Conservation (phyloP, 2,113 vertebrate genomes). For the Calyptommatus sinebrachiatus region DNA sequence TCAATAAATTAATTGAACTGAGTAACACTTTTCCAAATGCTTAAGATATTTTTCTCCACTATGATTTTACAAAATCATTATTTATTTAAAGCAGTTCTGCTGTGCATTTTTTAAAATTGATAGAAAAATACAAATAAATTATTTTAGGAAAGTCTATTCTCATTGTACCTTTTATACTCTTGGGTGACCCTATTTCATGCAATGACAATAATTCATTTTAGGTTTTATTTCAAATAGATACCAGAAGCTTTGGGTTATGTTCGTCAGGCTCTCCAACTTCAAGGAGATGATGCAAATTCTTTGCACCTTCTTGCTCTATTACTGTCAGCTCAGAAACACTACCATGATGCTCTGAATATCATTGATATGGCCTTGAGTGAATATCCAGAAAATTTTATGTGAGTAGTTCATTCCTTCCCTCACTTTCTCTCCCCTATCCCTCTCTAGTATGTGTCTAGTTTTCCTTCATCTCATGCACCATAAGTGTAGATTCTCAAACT, state of each 20-base stretch:
- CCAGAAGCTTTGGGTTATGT: conserved; percentile 96
- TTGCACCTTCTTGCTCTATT: conserved; percentile 94
- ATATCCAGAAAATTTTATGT: conserved; percentile 98
- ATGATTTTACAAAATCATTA: conserved; percentile 17
- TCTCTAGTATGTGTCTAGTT: background rate
- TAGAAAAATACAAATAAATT: background rate
- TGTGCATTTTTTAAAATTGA: conserved; percentile 6
- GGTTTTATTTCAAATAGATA: conserved; percentile 76
- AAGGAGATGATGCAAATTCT: conserved; percentile 95
- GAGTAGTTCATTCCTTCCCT: conserved; percentile 51
- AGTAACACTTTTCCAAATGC: background rate
- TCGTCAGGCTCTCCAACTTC: conserved; percentile 93
- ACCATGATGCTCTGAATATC: conserved; percentile 95
- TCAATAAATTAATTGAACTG: too few species aligned
- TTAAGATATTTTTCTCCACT: conserved; percentile 25
- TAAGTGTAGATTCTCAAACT: too few species aligned
- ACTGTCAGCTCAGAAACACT: conserved; percentile 95
- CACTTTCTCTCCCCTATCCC: too few species aligned
- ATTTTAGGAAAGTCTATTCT: too few species aligned
- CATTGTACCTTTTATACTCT: too few species aligned
- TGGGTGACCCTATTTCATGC: conserved; percentile 16
- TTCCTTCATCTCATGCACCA: too few species aligned
- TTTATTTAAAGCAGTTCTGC: background rate
- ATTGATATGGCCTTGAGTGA: conserved; percentile 98
- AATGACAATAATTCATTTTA: conserved; percentile 44